Conservation (phyloP, 2,888 invertebrate genomes). For the Antitype chi region DNA sequence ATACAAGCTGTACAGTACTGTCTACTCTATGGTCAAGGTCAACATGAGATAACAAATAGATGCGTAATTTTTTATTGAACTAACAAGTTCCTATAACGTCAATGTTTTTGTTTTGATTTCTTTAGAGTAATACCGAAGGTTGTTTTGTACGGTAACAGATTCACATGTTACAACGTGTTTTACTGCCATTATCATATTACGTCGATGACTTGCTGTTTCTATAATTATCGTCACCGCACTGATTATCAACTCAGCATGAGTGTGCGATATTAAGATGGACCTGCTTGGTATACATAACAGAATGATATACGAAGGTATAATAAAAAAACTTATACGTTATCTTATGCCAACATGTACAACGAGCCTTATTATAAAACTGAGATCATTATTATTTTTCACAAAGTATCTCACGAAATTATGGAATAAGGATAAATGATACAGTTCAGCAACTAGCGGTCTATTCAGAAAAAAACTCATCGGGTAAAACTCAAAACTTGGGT, state of each 20-base stretch:
- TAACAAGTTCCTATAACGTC: neutral
- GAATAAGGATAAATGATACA: neutral
- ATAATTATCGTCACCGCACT: neutral
- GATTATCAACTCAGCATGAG: constrained; percentile 2
- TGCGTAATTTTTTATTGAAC: neutral
- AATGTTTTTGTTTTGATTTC: neutral
- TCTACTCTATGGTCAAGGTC: neutral
- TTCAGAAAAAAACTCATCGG: neutral
- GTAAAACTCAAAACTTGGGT: neutral
- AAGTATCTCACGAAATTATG: neutral
- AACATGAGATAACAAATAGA: neutral
- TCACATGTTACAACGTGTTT: constrained; percentile 1
- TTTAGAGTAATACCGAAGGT: neutral
- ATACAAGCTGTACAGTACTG: neutral
- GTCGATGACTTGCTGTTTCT: constrained; percentile 11
- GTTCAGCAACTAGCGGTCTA: neutral
- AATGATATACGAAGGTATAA: no score
- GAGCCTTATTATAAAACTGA: neutral
- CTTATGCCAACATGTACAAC: no score
- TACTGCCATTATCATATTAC: neutral
- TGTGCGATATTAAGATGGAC: neutral
- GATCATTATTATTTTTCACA: neutral
- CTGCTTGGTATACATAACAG: neutral
- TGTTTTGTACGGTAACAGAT: neutral
- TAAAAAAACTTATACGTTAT: neutral